Percentiles rank a stretch among this genome's conserved stretches.
These are phyloP conservation scores for Dissostichus mawsoni DNA, from an alignment of 2,113 vertebrate species.

Conservation along the genomic window DNA sequence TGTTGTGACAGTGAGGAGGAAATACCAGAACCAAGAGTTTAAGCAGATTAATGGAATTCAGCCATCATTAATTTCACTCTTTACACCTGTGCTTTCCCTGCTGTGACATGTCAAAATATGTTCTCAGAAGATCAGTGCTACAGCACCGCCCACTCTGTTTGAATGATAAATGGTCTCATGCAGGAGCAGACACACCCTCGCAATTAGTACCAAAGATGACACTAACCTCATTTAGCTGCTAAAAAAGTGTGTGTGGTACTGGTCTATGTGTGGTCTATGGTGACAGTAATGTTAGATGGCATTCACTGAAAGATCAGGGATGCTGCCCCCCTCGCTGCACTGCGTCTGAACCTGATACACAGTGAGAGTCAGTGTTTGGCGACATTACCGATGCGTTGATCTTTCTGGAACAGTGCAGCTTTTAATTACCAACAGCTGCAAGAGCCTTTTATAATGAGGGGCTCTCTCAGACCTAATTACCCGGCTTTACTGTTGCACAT, in stretches of 20 bases:
- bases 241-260: not conserved
- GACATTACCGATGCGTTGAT: constrained; percentile 18
- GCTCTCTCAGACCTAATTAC: constrained; percentile 67
- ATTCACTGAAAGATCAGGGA: constrained; percentile 25
- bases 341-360: constrained; percentile 20
- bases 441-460: constrained; percentile 61
- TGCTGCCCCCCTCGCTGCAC: not conserved
- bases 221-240: not conserved
- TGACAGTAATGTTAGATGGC: constrained; percentile 17
- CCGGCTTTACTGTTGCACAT: constrained; percentile 52
- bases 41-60: not conserved
- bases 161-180: not conserved
- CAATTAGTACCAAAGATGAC: constrained; percentile 17
- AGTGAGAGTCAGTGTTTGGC: constrained; percentile 34
- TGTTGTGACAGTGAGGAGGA: not conserved
- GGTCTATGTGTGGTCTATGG: not conserved
- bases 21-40: not conserved
- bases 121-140: not conserved
- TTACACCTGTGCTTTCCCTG: constrained; percentile 6
- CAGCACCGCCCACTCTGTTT: not conserved
- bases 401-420: constrained; percentile 28
- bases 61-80: not conserved
- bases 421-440: constrained; percentile 66
- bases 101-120: not conserved
- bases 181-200: constrained; percentile 9